Conservation (phyloP, 2,113 vertebrate genomes). For the Stegostoma tigrinum region DNA sequence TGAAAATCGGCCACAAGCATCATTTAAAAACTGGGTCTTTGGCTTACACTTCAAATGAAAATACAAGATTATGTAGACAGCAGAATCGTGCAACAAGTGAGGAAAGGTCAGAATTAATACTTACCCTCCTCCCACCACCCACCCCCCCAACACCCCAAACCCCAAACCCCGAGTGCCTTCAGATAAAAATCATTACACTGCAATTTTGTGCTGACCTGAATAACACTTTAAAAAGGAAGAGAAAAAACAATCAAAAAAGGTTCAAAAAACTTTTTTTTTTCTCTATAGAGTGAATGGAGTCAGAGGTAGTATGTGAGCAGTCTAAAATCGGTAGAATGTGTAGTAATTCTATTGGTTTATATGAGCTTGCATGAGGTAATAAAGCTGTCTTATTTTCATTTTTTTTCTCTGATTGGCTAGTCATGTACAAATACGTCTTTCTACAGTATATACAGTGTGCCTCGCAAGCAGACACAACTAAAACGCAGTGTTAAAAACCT, state of each 20-base stretch:
- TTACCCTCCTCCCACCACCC: neutral
- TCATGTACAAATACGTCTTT: conserved; percentile 95
- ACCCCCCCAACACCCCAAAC: too few species aligned
- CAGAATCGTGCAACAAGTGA: neutral
- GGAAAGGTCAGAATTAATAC: neutral
- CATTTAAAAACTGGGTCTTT: neutral
- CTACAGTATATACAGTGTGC: conserved; percentile 85
- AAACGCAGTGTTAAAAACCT: conserved; percentile 19
- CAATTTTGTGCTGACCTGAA: conserved; percentile 14
- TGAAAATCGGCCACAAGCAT: neutral
- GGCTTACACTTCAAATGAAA: neutral
- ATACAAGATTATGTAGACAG: neutral
- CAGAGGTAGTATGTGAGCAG: conserved; percentile 99
- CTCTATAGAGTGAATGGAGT: conserved; percentile 71
- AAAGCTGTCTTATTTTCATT: conserved; percentile 71
- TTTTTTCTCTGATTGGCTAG: conserved; percentile 71
- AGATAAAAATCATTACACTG: neutral
- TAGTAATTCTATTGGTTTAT: conserved; percentile 84
- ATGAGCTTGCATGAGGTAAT: conserved; percentile 97
- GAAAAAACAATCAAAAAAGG: conserved; percentile 54
- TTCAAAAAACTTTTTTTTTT: neutral
- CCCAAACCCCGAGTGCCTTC: neutral
- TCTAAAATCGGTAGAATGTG: conserved; percentile 92
- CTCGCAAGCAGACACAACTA: neutral
- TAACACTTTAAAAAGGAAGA: neutral